Base-by-base conservation (phyloP, 2,113 vertebrate genomes). In the Pygoscelis antarcticus region DNA sequence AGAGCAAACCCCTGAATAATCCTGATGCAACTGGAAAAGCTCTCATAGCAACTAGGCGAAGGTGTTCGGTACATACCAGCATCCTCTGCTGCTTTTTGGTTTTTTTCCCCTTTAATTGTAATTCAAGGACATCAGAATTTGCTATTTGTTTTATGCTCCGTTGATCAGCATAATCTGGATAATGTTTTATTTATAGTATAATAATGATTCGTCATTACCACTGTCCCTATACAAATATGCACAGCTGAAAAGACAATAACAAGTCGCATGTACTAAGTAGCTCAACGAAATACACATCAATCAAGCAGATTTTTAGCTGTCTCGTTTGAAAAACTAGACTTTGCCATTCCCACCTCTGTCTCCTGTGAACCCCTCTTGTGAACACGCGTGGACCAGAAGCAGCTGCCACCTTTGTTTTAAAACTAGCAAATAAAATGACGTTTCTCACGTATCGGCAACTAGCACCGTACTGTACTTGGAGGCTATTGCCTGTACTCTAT, bases 111-210 rank as follows among this genome's bases (percentile, higher is more conserved):
- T 47, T 40, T 21, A 82, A 90, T 74, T 92, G 64, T 38, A 77
- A 95, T 93, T 91, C 94, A 91, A 96, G 84, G 94, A 76, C 71
- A 34, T 75, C 62, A 80, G 68, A 89, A 85, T 91, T 83, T 58
- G 47, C 75, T 87, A 61, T 91, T 95, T 97, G 87, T 83, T 97
- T 96, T 94, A 79, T 30, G 78, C 94, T 94, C 93, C 64, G 93
- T 86, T 94, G 94, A 94, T 91, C 91, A 60, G 87, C 75, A 30
- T 87, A 87, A 96, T 95, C 84, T 93, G 84, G 89, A 62, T 94
- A 96, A 97, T 96, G 93, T 96, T 96, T 97, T 97, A 97, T 97
- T 97, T 96, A 97, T 95, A 74, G 88, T 38, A 88, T 83, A 97
- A 94, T 95, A 93, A 95, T 81, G 93, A 93, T 86, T 83, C 21